Evolutionary conservation across 2,888 invertebrate species (phyloP), one percentile per base, ranked within the genome.

Genomic region (Xestia sexstrigata): DNA sequence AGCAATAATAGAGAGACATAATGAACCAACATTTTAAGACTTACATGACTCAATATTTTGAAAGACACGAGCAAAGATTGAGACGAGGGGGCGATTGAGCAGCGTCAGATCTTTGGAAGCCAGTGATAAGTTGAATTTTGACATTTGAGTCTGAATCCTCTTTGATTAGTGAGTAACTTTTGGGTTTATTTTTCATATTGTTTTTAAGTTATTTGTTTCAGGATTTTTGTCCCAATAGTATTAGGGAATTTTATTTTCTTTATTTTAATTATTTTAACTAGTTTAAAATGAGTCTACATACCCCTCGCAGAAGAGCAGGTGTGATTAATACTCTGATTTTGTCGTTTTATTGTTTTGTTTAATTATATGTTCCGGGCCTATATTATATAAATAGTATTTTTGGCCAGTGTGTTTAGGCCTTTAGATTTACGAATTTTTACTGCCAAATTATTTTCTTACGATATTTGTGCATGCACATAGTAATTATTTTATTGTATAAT

Each of bases 361-460:
- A 94, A 94, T 93, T 94, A 94, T 94, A 95, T 94, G 95, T 95
- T 95, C 94, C 87, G 92, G 96, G 96, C 96, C 96, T 96, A 96
- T 96, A 96, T 95, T 89, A 95, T 95, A 94, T 94, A 92, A 95
- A 93, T 96, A 96, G 95, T 96, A 95, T 96, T 96, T 88, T 96
- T 95, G 96, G 96, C 96, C 96, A 94, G 94, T 95, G 93, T 95
- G 95, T 95, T 94, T 94, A 94, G 96, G 96, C 96, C 96, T 96
- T 95, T 96, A 96, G 95, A 94, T 91, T 95, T 96, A 96, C 95
- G 96, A 96, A 96, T 96, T 96, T 88, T 96, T 96, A 96, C 96
- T 96, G 96, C 96, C 96, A 96, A 96, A 96, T 96, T 96, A 96
- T 96, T 96, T 96, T 96, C 96, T 95, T 96, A 96, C 95, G 93